Conservation (phyloP, 1,140 invertebrate genomes). For the Temnothorax curvispinosus region DNA sequence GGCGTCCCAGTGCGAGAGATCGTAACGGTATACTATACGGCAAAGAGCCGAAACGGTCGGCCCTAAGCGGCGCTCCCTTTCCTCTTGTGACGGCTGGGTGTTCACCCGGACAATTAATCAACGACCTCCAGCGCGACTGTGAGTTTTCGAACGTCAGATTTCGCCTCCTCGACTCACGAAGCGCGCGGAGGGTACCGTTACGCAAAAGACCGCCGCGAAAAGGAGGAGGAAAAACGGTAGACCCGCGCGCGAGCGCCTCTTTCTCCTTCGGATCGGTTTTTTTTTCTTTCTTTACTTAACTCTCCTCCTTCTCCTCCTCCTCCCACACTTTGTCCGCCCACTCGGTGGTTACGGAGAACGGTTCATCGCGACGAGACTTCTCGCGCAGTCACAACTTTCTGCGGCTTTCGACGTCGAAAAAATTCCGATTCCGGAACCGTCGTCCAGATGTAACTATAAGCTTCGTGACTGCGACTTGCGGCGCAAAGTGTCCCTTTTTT, state of each 20-base stretch:
- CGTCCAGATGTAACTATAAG: background rate
- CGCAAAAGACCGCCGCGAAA: slow-evolving; percentile 38
- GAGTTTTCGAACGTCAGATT: slow-evolving; percentile 62
- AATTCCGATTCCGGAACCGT: slow-evolving; percentile 14
- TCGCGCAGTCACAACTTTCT: background rate
- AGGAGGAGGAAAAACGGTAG: slow-evolving; percentile 46
- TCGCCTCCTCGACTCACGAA: slow-evolving; percentile 46
- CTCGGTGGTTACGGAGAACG: slow-evolving; percentile 29
- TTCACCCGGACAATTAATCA: slow-evolving; percentile 48
- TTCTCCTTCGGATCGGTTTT: background rate
- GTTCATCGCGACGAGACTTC: slow-evolving; percentile 13
- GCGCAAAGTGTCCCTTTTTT: slow-evolving; percentile 12
- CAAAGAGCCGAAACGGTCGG: background rate
- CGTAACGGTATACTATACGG: slow-evolving; percentile 19
- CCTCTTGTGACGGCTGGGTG: background rate
- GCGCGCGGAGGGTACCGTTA: slow-evolving; percentile 58
- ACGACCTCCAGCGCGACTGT: background rate
- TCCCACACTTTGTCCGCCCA: slow-evolving; percentile 24
- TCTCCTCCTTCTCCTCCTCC: background rate
- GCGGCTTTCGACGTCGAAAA: background rate
- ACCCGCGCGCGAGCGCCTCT: background rate
- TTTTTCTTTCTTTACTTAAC: background rate
- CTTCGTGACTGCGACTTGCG: background rate
- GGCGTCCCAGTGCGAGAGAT: background rate
- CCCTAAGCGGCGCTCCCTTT: background rate